Evolutionary conservation across 2,888 invertebrate genomes (phyloP), one percentile per base, ranked within the genome.

Genomic region (Orchesella flavescens): DNA sequence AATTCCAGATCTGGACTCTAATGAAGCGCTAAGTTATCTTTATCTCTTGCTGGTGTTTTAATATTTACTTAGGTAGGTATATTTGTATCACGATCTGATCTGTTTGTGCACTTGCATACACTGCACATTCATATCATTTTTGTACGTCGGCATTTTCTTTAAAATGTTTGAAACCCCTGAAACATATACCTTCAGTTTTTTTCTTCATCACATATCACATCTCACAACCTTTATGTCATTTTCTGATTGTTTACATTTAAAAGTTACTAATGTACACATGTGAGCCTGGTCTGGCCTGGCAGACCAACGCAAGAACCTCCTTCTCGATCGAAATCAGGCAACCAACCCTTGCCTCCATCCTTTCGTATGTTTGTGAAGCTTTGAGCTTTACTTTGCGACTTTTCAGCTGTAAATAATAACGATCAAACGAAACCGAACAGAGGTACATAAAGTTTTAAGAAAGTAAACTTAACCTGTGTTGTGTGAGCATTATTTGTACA

Each of bases 71-170:
- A 34, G 34, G 34, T 34, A 34, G 34, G 34, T 34, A 34, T 34
- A 34, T 34, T 34, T 34, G 34, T 34, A 34, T 34, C 34, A 34
- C 3, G 34, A 34, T 34, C 34, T 34, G 34, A 34, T 34, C 34
- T 34, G 34, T 34, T 49, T 66, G 66, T 44, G 17, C 3, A 66
- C 43, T 43, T 43, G 65, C n/a, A n/a, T n/a, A n/a, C 17, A 5
- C 2, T 17, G 53, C 2, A 53, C 17, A 61, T 61, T 61, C n/a
- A 61, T 19, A 61, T 61, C 15, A 46, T 21, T 44, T 59, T 46
- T 46, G 44, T 77, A 34, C 49, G 78, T 69, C 78, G 78, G 78
- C 78, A 78, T 71, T 63, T 71, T 69, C 49, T 71, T 61, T 66
- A 44, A 69, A 66, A 46, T 61, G 21, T 76, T 21, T 9, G 57